Conservation (phyloP, 2,797 vertebrate genomes). For the Centropyge bicolor region DNA sequence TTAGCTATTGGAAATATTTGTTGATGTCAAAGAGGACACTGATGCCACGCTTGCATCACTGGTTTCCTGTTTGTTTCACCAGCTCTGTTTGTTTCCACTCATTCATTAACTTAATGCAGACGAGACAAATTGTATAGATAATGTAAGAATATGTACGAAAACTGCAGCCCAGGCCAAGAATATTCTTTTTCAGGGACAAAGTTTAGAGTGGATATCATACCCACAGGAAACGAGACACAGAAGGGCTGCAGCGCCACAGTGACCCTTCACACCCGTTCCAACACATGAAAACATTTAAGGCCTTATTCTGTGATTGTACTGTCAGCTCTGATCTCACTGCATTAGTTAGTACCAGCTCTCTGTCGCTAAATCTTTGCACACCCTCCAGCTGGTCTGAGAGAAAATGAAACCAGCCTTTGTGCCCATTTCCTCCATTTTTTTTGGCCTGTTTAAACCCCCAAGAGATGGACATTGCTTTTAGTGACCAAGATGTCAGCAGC, state of each 20-base stretch:
- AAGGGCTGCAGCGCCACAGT: neutral
- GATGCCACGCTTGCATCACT: conserved; percentile 18
- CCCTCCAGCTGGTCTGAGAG: conserved; percentile 62
- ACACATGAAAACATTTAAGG: conserved; percentile 31
- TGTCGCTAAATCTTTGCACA: conserved; percentile 42
- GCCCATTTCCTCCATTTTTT: conserved; percentile 45
- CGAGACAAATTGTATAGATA: neutral
- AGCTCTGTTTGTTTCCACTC: neutral
- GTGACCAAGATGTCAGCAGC: conserved; percentile 74
- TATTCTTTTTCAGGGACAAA: neutral
- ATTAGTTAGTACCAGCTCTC: conserved; percentile 39
- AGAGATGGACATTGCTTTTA: conserved; percentile 59
- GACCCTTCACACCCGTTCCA: neutral
- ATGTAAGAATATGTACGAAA: neutral
- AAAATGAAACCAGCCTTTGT: conserved; percentile 27
- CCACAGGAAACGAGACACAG: neutral
- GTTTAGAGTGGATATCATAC: neutral
- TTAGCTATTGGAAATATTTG: conserved; percentile 72
- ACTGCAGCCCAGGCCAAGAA: neutral
- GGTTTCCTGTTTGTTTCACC: conserved; percentile 23
- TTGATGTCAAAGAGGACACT: conserved; percentile 72
- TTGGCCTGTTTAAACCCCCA: conserved; percentile 39
- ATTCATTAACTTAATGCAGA: neutral
- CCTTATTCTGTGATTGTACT: conserved; percentile 19
- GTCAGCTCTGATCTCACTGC: conserved; percentile 44